Evolutionary conservation across 2,113 vertebrate genomes (phyloP), one percentile per base, ranked within the genome.

Genomic region (Phrynosoma platyrhinos): DNA sequence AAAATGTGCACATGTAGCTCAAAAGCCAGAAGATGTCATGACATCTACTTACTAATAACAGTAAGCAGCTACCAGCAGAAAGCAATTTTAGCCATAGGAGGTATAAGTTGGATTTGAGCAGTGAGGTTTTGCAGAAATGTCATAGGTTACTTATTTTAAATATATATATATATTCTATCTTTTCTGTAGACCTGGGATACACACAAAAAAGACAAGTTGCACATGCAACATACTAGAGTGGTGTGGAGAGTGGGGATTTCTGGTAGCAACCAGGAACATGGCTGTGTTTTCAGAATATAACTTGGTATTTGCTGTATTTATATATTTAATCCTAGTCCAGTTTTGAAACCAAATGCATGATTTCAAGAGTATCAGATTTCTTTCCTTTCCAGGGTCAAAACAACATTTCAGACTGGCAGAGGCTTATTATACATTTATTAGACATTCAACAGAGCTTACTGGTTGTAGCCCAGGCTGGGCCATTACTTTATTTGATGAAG

Each of bases 291-390:
- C 72, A 85, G 55, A 42, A 62, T 64, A 32, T 76, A 36, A 58
- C n/a, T 32, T 74, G 36, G 83, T 53, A 30, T 76, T 76, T 42
- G n/a, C n/a, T n/a, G n/a, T n/a, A 40, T 85, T 16, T 91, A 79
- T 86, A 82, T 88, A 87, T 69, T 81, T 84, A 58, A 80, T 47
- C 66, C 47, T 64, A 55, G 40, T 84, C 68, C 68, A 86, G 36
- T 74, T n/a, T 64, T 84, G 40, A 89, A 52, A 71, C 84, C 85
- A 21, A 78, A 75, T 75, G 82, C 68, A 23, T 23, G 8, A 76
- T 47, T 47, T 72, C 52, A n/a, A 72, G 78, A 64, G 47, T 75
- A 14, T 76, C 0, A 0, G 36, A 69, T 90, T 68, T 40, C 62
- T 68, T 71, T 14, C 1, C 53, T 40, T 72, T 47, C 0, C 79